Base-by-base conservation (phyloP, 92 coral and sea anemone genomes). In the Paramuricea clavata region DNA sequence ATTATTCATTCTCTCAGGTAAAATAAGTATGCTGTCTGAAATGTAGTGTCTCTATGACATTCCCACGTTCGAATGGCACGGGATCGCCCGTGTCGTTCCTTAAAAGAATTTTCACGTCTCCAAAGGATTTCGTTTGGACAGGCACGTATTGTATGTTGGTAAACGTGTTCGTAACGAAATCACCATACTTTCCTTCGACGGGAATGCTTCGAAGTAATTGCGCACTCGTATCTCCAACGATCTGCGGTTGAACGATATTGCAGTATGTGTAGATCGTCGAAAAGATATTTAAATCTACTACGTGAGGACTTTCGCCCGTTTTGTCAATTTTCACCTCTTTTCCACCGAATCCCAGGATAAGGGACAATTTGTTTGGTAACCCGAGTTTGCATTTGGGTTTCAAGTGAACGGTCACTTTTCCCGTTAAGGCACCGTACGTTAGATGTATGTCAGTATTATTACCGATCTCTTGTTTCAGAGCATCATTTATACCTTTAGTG, bases 1-100 rank as follows among this genome's bases (percentile, higher is more conserved):
- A 61, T 61, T 61, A 17, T 31, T 15, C 54, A 11, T 39, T 5
- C 17, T 25, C 35, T 2, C 12, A 31, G 3, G 3, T 11, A 3
- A 83, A 59, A 11, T 69, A 52, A 28, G 85, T 83, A 64, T 76
- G 70, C 50, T 78, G 2, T 16, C 35, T 84, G 70, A 91, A 82
- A 70, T 87, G 87, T 22, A 77, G 86, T 83, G 88, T 91, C 69
- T 82, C 52, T 75, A 91, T 23, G 86, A 87, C 52, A 19, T 82
- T 68, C 32, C 90, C 90, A 50, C 56, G 56, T 59, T 83, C 91
- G 71, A 88, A 88, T 91, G 94, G 91, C 28, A 91, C 92, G 23
- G 83, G 21, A 13, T 64, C 86, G 34, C 90, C 88, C 16, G 92
- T 74, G 83, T 92, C 92, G n/a, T 76, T 83, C 87, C 81, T 92